Evolutionary conservation across 92 coral and sea anemone genomes (phyloP), one percentile per base, ranked within the genome.

Genomic region (Palythoa grandis): DNA sequence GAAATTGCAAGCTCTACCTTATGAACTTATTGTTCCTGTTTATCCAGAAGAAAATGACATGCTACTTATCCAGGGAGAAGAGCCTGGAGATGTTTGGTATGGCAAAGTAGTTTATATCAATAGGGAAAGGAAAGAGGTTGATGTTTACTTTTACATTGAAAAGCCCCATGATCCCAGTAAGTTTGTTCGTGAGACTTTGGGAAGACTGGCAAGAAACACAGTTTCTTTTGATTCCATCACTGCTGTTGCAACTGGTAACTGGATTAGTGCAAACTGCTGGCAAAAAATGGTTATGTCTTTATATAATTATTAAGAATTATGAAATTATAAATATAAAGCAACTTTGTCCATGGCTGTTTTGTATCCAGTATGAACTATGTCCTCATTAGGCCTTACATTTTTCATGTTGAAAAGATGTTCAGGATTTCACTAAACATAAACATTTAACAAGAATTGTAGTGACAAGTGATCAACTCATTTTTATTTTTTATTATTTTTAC

Each of bases 101-200:
- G 93, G 93, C 20, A 74, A 75, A 76, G 91, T 87, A 7, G 22
- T 78, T 22, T 71, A 78, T 37, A 63, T 88, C 0, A 79, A 91
- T 61, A 50, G 71, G 76, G 77, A 17, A 0, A 71, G 77, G 22
- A 60, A 91, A 7, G 29, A 37, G 60, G 91, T 85, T 67, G 91
- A 91, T 35, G 94, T 91, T 66, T 84, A 90, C 38, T 91, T 91
- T 54, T 91, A 37, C 50, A 76, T 91, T 82, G 91, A 88, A 74
- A 88, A 43, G 60, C 69, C 66, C 29, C 70, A 52, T 3, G 61
- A 79, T 57, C 89, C 89, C 22, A 20, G 70, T 80, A 52, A 1
- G 58, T 91, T 88, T 88, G 86, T 78, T 15, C 48, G 92, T 15
- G 94, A 91, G 61, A 78, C 87, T 12, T 76, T 84, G 43, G 86